Percentiles rank a stretch among this genome's conserved stretches.
These are phyloP conservation scores for Mythimna lalbum DNA, from an alignment of 2,888 invertebrate species.

Conservation along the genomic window DNA sequence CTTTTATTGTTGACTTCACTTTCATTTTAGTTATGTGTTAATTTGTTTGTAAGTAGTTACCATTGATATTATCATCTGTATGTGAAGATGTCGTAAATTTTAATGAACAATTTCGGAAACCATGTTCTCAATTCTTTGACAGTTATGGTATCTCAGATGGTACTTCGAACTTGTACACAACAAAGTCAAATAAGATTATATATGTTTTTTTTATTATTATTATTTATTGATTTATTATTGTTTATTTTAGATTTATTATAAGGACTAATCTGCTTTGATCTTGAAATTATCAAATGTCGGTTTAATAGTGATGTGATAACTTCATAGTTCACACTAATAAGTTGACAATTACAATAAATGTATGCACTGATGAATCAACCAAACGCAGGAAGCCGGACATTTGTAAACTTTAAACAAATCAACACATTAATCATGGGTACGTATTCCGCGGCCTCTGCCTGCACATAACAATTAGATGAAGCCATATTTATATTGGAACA, in stretches of 20 bases:
- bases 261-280: background rate
- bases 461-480: conserved; percentile 74
- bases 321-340: conserved; percentile 12
- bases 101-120: conserved; percentile 16
- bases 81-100: conserved; percentile 36
- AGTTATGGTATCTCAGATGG: background rate
- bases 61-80: conserved; percentile 45
- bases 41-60: conserved; percentile 34
- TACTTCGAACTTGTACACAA: background rate
- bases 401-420: conserved; percentile 41
- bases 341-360: background rate
- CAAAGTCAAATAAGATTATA: background rate
- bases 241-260: too few species aligned
- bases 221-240: too few species aligned
- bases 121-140: background rate
- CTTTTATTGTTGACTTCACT: conserved; percentile 50
- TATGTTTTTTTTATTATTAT: too few species aligned
- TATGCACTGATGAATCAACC: conserved; percentile 7
- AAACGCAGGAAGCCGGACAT: conserved; percentile 53
- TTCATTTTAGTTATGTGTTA: conserved; percentile 56
- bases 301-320: background rate
- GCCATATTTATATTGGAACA: conserved; percentile 73
- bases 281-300: background rate
- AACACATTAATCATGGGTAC: conserved; percentile 48
- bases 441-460: conserved; percentile 38